A percentile compares a stretch with the other conserved stretches of the same genome.
These are phyloP conservation scores for Oplegnathus fasciatus DNA, from an alignment of 2,113 vertebrate genomes.

Conservation along the genomic window DNA sequence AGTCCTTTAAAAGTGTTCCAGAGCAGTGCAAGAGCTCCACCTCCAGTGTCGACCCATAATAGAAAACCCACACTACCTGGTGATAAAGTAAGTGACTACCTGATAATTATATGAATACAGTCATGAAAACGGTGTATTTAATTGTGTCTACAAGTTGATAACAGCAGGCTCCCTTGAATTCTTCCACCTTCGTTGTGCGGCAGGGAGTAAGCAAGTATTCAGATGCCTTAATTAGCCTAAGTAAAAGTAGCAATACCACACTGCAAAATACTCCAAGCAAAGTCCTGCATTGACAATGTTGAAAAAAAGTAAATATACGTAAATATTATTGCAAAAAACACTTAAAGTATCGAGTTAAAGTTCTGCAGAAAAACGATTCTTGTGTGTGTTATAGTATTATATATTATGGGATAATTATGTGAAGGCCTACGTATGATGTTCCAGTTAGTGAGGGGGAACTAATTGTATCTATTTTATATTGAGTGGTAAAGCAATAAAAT, in stretches of 20 bases:
- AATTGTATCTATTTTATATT: too few species aligned
- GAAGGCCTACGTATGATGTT: too few species aligned
- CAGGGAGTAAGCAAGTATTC: background rate
- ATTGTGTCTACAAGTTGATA: background rate
- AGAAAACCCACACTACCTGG: background rate
- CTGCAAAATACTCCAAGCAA: background rate
- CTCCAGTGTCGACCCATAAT: background rate
- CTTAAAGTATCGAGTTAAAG: background rate
- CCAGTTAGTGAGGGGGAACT: too few species aligned
- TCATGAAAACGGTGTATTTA: background rate
- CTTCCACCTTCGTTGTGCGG: background rate
- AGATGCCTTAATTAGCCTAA: background rate
- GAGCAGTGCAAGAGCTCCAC: slow-evolving; percentile 15
- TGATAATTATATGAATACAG: background rate
- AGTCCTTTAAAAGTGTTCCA: background rate
- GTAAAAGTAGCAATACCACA: background rate
- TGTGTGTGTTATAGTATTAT: too few species aligned
- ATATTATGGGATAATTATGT: background rate
- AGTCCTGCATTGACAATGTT: background rate
- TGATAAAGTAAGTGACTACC: background rate
- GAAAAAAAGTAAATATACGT: background rate
- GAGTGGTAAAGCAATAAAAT: too few species aligned
- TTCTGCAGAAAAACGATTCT: background rate
- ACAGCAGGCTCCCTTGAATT: background rate
- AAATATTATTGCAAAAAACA: background rate